Percentiles rank a stretch among this genome's conserved stretches.
Conservation (phyloP, 2,797 vertebrate genomes). For the Acipenser transmontanus region DNA sequence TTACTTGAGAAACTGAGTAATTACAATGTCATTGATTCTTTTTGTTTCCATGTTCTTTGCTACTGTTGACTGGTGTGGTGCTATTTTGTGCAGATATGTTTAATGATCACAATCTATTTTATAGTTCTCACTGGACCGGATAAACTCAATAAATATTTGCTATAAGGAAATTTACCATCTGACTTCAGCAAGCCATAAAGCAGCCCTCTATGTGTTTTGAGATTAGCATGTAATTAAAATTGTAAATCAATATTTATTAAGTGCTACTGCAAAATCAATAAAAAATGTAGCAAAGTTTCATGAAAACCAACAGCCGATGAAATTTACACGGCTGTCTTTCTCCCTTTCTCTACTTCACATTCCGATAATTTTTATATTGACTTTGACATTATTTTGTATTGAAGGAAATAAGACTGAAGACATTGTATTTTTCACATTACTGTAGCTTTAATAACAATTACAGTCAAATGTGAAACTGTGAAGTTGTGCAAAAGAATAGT, state of each 20-base stretch:
- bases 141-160: constrained; percentile 73
- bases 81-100: constrained; percentile 70
- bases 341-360: constrained; percentile 13
- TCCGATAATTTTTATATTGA: constrained; percentile 23
- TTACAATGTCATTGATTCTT: constrained; percentile 65
- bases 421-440: constrained; percentile 19
- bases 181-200: constrained; percentile 63
- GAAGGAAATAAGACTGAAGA: constrained; percentile 1
- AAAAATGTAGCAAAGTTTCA: constrained; percentile 43
- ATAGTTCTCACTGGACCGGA: constrained; percentile 65
- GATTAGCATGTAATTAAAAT: constrained; percentile 65
- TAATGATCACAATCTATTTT: constrained; percentile 77
- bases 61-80: constrained; percentile 57
- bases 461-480: not conserved
- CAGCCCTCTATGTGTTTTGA: constrained; percentile 53
- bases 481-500: too few species aligned
- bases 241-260: constrained; percentile 71
- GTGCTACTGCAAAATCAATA: constrained; percentile 55
- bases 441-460: constrained; percentile 7
- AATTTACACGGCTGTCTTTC: constrained; percentile 8
- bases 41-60: constrained; percentile 56
- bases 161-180: constrained; percentile 68
- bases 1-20: constrained; percentile 48
- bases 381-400: constrained; percentile 19
- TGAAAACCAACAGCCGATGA: constrained; percentile 38